Conservation (phyloP, 2,797 vertebrate genomes). For the Okamejei kenojei region DNA sequence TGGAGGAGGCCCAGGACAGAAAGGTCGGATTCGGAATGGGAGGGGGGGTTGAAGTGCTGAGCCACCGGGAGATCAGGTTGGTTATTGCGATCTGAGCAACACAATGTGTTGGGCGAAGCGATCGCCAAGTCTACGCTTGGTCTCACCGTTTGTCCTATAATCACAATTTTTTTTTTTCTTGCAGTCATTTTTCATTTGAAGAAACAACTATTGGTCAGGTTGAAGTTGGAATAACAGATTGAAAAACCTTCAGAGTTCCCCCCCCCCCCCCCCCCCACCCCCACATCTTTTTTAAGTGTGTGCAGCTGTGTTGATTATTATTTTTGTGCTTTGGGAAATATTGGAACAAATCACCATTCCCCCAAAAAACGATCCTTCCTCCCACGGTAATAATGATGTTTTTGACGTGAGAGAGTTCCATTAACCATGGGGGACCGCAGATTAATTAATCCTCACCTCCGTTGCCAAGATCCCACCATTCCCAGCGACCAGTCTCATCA, state of each 20-base stretch:
- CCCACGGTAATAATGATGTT: slow-evolving; percentile 20
- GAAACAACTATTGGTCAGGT: not conserved
- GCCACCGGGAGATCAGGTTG: too few relatives aligned
- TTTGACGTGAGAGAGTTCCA: slow-evolving; percentile 36
- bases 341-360: slow-evolving; percentile 28
- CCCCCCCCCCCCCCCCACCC: not conserved
- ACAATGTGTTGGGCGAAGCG: too few relatives aligned
- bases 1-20: too few relatives aligned
- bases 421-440: slow-evolving; percentile 24
- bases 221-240: slow-evolving; percentile 11
- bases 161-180: not conserved
- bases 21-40: too few relatives aligned
- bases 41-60: too few relatives aligned
- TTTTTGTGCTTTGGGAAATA: slow-evolving; percentile 24
- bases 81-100: too few relatives aligned
- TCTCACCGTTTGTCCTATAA: not conserved
- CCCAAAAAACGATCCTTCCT: not conserved
- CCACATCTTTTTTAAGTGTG: not conserved
- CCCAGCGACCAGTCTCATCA: slow-evolving; percentile 29
- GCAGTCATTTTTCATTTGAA: not conserved
- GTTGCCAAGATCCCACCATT: slow-evolving; percentile 17
- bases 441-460: slow-evolving; percentile 32
- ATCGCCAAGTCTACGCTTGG: too few relatives aligned
- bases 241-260: not conserved
- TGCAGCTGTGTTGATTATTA: slow-evolving; percentile 34